Evolutionary conservation across 2,113 vertebrate genomes (phyloP).

Genomic region (Nothocercus julius): DNA sequence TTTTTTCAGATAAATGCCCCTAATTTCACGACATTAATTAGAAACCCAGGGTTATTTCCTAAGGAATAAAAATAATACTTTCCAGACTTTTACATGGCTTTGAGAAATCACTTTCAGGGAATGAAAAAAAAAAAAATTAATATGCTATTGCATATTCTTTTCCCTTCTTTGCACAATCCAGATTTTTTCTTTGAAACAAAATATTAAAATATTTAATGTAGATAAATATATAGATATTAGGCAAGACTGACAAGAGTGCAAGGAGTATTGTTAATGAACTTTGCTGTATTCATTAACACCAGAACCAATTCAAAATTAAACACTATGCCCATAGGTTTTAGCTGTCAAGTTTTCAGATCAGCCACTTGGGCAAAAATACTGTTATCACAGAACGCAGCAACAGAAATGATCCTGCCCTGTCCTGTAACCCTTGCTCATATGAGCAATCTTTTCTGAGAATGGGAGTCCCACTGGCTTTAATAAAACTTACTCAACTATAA

Average conservation of each 20-base stretch:
- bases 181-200: background rate
- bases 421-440: background rate
- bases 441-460: background rate
- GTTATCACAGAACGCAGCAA: background rate
- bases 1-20: conserved; percentile 67
- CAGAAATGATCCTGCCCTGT: background rate
- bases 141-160: background rate
- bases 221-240: background rate
- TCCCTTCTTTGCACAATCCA: background rate
- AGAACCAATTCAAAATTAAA: background rate
- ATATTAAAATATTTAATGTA: background rate
- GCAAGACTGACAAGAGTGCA: background rate
- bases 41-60: conserved; percentile 69
- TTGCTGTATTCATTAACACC: background rate
- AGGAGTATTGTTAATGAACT: background rate
- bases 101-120: conserved; percentile 32
- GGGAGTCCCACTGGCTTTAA: background rate
- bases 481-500: background rate
- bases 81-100: conserved; percentile 49
- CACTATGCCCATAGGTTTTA: background rate
- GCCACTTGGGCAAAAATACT: background rate
- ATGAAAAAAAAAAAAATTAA: background rate
- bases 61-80: conserved; percentile 71
- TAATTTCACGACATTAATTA: conserved; percentile 74
- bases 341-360: conserved; percentile 1